Percentiles rank a stretch among this genome's conserved stretches.
These are phyloP conservation scores for Cryptocephalus moraei DNA, from an alignment of 2,888 invertebrate genomes.

Conservation along the genomic window DNA sequence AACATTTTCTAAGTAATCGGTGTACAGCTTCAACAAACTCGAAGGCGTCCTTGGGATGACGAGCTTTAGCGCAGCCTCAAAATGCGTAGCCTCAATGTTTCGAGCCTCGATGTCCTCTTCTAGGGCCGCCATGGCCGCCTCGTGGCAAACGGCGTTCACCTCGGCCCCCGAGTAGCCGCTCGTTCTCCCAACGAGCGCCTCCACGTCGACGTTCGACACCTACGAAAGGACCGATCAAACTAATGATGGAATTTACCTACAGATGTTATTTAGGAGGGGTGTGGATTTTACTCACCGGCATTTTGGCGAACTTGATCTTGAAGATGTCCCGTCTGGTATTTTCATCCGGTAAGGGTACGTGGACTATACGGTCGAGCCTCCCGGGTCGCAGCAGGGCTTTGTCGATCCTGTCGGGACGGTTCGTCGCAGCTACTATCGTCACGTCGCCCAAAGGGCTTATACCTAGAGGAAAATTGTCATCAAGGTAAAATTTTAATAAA, in stretches of 20 bases:
- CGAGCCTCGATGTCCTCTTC: slow-evolving; percentile 60
- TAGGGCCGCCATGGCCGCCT: slow-evolving; percentile 79
- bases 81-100: slow-evolving; percentile 57
- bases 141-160: slow-evolving; percentile 79
- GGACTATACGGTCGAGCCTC: slow-evolving; percentile 80
- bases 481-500: too few relatives aligned
- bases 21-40: slow-evolving; percentile 62
- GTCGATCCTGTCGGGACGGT: slow-evolving; percentile 92
- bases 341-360: slow-evolving; percentile 83
- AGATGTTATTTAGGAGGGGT: background rate
- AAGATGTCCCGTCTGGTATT: slow-evolving; percentile 76
- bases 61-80: slow-evolving; percentile 57
- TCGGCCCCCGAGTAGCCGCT: slow-evolving; percentile 92
- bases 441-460: slow-evolving; percentile 73
- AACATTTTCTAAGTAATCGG: slow-evolving; percentile 43
- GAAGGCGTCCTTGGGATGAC: slow-evolving; percentile 69
- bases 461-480: background rate
- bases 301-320: slow-evolving; percentile 61
- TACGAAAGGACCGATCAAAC: too few relatives aligned
- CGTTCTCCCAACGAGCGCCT: slow-evolving; percentile 57
- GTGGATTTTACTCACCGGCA: slow-evolving; percentile 45
- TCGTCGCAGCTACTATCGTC: slow-evolving; percentile 90
- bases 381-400: slow-evolving; percentile 86
- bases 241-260: too few relatives aligned
- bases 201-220: slow-evolving; percentile 49